These are phyloP conservation scores for Sinocyclocheilus anophthalmus DNA, from an alignment of 2,113 vertebrate genomes.

Conservation along the genomic window DNA sequence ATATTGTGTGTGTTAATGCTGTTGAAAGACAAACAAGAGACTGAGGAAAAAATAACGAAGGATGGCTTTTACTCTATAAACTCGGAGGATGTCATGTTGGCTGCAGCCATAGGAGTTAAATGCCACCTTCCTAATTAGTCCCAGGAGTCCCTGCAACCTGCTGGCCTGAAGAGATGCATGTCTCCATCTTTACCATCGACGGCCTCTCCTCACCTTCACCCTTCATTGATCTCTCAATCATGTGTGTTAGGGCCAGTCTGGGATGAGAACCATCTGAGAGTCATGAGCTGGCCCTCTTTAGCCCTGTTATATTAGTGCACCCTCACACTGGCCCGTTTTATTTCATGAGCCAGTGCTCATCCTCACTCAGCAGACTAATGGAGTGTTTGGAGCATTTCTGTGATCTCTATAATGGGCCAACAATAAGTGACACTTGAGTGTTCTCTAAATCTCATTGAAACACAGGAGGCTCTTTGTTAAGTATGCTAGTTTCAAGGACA, in stretches of 20 bases:
- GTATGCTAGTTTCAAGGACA: not conserved
- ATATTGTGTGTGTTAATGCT: not conserved
- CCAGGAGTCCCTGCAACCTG: slow-evolving; percentile 39
- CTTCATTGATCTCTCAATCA: slow-evolving; percentile 77
- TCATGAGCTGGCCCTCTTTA: slow-evolving; percentile 12
- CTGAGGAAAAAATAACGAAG: not conserved
- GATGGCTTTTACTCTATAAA: slow-evolving; percentile 38
- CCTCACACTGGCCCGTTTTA: not conserved
- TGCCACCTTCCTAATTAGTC: slow-evolving; percentile 55
- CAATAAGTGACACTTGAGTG: slow-evolving; percentile 16
- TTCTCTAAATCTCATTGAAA: not conserved
- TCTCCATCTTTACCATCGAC: slow-evolving; percentile 61
- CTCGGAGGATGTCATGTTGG: slow-evolving; percentile 38
- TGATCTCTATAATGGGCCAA: not conserved
- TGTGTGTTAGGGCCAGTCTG: slow-evolving; percentile 48
- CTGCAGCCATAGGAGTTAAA: slow-evolving; percentile 34
- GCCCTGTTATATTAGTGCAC: not conserved
- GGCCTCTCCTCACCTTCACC: slow-evolving; percentile 63
- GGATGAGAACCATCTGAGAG: not conserved
- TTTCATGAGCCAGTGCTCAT: slow-evolving; percentile 31
- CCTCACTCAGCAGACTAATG: slow-evolving; percentile 19
- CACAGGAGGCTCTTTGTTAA: not conserved
- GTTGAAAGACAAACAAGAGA: slow-evolving; percentile 11
- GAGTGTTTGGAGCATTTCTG: slow-evolving; percentile 15
- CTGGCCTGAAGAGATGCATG: slow-evolving; percentile 39